phyloP scores from a whole-genome alignment of 2,797 vertebrate species.

The Dipus sagitta region DNA sequence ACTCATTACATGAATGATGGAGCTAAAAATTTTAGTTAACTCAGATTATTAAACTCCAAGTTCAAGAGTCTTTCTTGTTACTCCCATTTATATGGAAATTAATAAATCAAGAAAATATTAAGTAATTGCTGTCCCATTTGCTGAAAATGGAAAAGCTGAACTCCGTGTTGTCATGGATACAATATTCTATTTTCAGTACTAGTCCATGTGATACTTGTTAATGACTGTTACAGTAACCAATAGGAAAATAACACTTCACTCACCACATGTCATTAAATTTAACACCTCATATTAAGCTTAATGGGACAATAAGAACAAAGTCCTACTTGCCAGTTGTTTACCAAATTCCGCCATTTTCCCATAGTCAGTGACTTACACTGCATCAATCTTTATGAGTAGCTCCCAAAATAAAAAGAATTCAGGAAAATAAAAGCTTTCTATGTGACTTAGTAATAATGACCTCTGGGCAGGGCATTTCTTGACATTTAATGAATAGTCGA shows the following conservation, averaged over 20 bases:
- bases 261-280: constrained; percentile 86
- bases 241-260: constrained; percentile 86
- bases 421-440: constrained; percentile 75
- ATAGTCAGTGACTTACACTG: constrained; percentile 37
- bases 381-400: constrained; percentile 57
- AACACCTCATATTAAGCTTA: constrained; percentile 86
- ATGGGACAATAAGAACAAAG: constrained; percentile 82
- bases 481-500: constrained; percentile 76
- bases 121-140: constrained; percentile 82
- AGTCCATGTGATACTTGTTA: constrained; percentile 81
- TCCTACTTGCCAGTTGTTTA: constrained; percentile 78
- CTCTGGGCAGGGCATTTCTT: constrained; percentile 71
- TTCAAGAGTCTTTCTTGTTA: constrained; percentile 71
- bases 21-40: constrained; percentile 59
- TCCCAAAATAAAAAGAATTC: constrained; percentile 66
- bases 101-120: constrained; percentile 83
- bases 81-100: constrained; percentile 75
- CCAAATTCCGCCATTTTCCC: constrained; percentile 62
- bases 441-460: constrained; percentile 78
- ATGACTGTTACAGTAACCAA: constrained; percentile 86
- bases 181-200: constrained; percentile 84
- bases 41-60: constrained; percentile 60
- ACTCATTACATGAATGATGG: constrained; percentile 44
- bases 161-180: constrained; percentile 87
- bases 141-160: constrained; percentile 84